Evolutionary conservation across 2,797 vertebrate genomes (phyloP).

Genomic region (Crenichthys baileyi): DNA sequence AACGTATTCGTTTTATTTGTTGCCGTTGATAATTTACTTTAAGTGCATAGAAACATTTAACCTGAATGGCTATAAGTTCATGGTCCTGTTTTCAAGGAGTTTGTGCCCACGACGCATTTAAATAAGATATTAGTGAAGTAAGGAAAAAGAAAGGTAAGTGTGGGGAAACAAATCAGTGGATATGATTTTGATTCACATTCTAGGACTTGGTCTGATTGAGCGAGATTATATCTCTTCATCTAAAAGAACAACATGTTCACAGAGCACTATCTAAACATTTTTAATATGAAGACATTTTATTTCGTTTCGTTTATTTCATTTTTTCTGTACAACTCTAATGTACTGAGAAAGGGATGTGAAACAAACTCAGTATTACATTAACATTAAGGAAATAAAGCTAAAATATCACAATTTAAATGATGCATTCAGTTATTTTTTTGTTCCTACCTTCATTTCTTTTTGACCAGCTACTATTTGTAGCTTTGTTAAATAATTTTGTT

Average conservation of each 20-base stretch:
- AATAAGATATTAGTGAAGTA: slow-evolving; percentile 8
- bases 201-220: slow-evolving; percentile 53
- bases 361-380: neutral
- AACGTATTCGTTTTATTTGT: neutral
- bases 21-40: neutral
- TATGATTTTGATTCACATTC: slow-evolving; percentile 21
- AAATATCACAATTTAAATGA: neutral
- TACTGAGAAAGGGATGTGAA: neutral
- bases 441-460: neutral
- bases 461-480: neutral
- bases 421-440: neutral
- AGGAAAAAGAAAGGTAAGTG: slow-evolving; percentile 53
- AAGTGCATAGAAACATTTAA: neutral
- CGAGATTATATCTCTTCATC: neutral
- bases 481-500: neutral
- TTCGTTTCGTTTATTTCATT: neutral
- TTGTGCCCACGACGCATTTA: slow-evolving; percentile 6
- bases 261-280: neutral
- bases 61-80: slow-evolving; percentile 20
- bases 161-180: neutral
- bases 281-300: neutral
- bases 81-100: slow-evolving; percentile 54
- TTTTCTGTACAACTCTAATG: neutral
- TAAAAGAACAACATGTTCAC: neutral
- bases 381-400: neutral